Conservation (phyloP, 2,888 invertebrate genomes). For the Thera obeliscata region DNA sequence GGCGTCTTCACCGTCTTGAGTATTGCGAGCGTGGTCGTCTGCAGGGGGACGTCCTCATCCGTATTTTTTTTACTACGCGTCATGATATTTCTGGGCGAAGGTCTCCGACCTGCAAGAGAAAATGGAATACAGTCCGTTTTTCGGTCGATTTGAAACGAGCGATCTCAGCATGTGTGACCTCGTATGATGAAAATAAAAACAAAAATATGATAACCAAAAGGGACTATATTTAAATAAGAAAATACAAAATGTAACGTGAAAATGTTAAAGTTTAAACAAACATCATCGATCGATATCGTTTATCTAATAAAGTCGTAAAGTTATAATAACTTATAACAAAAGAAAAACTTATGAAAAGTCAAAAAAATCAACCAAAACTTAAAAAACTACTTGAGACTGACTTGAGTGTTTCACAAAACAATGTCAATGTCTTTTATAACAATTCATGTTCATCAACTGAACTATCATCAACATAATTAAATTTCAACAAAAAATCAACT, state of each 20-base stretch:
- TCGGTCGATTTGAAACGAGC: conserved; percentile 31
- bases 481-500: conserved; percentile 38
- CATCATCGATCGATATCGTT: conserved; percentile 13
- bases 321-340: conserved; percentile 29
- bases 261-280: conserved; percentile 14
- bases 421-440: conserved; percentile 46
- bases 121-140: conserved; percentile 64
- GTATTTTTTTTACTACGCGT: conserved; percentile 72
- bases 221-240: conserved; percentile 53
- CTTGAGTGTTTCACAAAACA: conserved; percentile 38
- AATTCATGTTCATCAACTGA: conserved; percentile 54
- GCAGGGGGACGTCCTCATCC: conserved; percentile 51
- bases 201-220: conserved; percentile 43
- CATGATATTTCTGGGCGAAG: conserved; percentile 65
- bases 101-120: conserved; percentile 73
- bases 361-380: conserved; percentile 43
- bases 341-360: conserved; percentile 27
- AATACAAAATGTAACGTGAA: conserved; percentile 35
- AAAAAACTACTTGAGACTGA: conserved; percentile 30
- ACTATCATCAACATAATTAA: conserved; percentile 34
- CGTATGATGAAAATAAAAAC: conserved; percentile 42
- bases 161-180: conserved; percentile 26
- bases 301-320: conserved; percentile 1
- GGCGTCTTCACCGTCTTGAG: conserved; percentile 67
- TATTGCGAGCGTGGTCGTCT: conserved; percentile 69